Evolutionary conservation across 2,888 invertebrate genomes (phyloP).

Genomic region (Agrotis ipsilon): DNA sequence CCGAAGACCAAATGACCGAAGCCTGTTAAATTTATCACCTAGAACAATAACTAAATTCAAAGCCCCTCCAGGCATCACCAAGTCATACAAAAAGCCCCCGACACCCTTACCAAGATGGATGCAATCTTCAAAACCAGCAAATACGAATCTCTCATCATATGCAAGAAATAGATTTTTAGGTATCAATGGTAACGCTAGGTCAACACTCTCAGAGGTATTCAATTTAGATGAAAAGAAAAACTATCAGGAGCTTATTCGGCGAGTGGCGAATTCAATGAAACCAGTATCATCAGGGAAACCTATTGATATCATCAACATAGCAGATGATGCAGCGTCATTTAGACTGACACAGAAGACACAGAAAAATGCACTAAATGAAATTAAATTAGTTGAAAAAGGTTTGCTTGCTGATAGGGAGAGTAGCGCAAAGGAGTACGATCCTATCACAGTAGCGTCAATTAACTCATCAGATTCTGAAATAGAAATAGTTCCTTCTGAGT

Average conservation of each 20-base stretch:
- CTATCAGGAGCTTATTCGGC: slow-evolving; percentile 90
- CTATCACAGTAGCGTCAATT: slow-evolving; percentile 85
- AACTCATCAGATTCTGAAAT: slow-evolving; percentile 88
- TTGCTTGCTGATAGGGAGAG: slow-evolving; percentile 76
- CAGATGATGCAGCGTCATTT: slow-evolving; percentile 81
- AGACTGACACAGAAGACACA: slow-evolving; percentile 80
- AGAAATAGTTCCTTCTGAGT: slow-evolving; percentile 84
- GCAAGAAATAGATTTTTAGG: slow-evolving; percentile 76
- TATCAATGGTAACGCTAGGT: slow-evolving; percentile 79
- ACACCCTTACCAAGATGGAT: slow-evolving; percentile 81
- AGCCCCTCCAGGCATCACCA: slow-evolving; percentile 82
- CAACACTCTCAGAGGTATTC: slow-evolving; percentile 88
- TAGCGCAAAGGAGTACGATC: slow-evolving; percentile 82
- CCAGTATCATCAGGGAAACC: slow-evolving; percentile 72
- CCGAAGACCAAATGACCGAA: slow-evolving; percentile 75
- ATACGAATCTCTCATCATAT: slow-evolving; percentile 72
- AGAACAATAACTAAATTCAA: slow-evolving; percentile 80
- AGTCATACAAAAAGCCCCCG: slow-evolving; percentile 80
- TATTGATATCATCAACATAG: slow-evolving; percentile 79
- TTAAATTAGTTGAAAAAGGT: slow-evolving; percentile 79
- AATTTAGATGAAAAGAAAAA: slow-evolving; percentile 91
- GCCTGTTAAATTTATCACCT: slow-evolving; percentile 73
- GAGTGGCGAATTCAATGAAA: slow-evolving; percentile 78
- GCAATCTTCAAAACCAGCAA: slow-evolving; percentile 72
- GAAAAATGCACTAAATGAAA: slow-evolving; percentile 81